phyloP scores from a whole-genome alignment of 2,888 invertebrate genomes.

The Temnothorax rugatulus region DNA sequence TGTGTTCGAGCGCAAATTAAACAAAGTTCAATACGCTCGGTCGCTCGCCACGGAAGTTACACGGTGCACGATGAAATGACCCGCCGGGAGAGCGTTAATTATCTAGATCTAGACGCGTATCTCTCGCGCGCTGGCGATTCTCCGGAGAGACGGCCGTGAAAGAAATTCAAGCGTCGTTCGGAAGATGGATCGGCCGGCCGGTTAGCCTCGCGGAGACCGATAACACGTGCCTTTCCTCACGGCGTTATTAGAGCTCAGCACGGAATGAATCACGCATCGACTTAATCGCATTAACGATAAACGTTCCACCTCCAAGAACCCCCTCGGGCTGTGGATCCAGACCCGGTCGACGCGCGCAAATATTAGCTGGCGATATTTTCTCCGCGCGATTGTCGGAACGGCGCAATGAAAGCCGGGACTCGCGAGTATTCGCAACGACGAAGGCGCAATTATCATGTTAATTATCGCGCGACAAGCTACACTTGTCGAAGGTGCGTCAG shows the following conservation, averaged over 20 bases:
- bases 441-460: conserved; percentile 22
- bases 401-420: conserved; percentile 15
- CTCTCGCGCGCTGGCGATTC: background rate
- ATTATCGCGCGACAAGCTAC: background rate
- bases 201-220: conserved; percentile 16
- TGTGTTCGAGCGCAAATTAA: background rate
- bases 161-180: conserved; percentile 63
- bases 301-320: conserved; percentile 51
- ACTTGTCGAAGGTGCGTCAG: background rate
- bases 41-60: background rate
- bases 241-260: conserved; percentile 56
- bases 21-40: background rate
- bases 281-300: conserved; percentile 75
- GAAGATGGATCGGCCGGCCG: conserved; percentile 59
- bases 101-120: conserved; percentile 7
- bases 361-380: conserved; percentile 75
- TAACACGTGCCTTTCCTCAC: conserved; percentile 43
- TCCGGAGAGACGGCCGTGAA: conserved; percentile 28
- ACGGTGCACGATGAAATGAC: conserved; percentile 1
- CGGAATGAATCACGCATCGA: conserved; percentile 67
- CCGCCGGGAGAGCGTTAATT: background rate
- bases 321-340: conserved; percentile 44
- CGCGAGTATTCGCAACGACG: conserved; percentile 12
- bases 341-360: conserved; percentile 63
- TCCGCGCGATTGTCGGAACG: conserved; percentile 43